Evolutionary conservation across 2,888 invertebrate genomes (phyloP), one percentile per base, ranked within the genome.

Genomic region (Schrankia costaestrigalis): DNA sequence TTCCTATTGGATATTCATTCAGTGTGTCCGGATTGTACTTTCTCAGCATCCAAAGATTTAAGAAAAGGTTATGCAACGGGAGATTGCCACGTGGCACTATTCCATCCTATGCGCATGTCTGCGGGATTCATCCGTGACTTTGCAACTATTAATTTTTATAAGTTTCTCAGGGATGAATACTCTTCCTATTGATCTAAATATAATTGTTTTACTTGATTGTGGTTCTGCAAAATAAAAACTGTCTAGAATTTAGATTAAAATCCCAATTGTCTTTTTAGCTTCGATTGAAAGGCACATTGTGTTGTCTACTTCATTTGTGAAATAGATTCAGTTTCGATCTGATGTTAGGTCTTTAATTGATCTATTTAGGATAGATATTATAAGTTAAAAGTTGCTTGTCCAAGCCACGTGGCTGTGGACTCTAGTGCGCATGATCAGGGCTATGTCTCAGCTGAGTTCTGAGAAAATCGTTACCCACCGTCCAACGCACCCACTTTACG

Each of bases 21-120:
- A n/a, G n/a, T n/a, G n/a, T n/a, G n/a, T n/a, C n/a, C n/a, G n/a
- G n/a, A n/a, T n/a, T n/a, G n/a, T n/a, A n/a, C n/a, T n/a, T n/a
- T n/a, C n/a, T n/a, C n/a, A n/a, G n/a, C n/a, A 17, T 17, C 3
- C 17, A 3, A 17, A 5, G 3, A 7, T 17, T 5, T 7, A 17
- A 21, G n/a, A 27, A 56, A 64, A 81, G 78, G 81, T 85, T 86
- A 86, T 85, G 81, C 82, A 85, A 86, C 70, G 78, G 74, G 79
- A 73, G 46, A 54, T 41, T 53, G 73, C 82, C 86, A 85, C 85
- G 85, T 86, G 86, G 81, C 75, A 41, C 31, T 45, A 54, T 43
- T 35, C 35, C 25, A 22, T 19, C 18, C 41, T 57, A 28, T 74
- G 85, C 85, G 85, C 85, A 85, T 83, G 85, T 55, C 69, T 44